These are phyloP conservation scores for Actinia equina DNA, from an alignment of 64 coral and sea anemone species.

Conservation along the genomic window DNA sequence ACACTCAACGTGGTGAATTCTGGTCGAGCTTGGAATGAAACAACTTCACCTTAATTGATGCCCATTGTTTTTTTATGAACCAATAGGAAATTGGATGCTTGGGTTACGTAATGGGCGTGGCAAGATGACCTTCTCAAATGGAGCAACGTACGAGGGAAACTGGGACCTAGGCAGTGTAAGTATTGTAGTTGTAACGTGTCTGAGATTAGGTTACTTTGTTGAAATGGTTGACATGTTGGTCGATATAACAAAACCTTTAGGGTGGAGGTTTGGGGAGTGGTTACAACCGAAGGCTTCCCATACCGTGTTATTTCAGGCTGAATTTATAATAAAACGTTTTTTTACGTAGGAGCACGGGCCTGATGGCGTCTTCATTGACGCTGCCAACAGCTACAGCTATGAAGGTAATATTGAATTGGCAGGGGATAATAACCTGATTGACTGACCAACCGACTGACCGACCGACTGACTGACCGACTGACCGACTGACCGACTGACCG, in stretches of 20 bases:
- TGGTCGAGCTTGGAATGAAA: no score
- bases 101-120: conserved; percentile 48
- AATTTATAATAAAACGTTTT: not conserved
- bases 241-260: no score
- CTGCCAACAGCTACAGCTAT: conserved; percentile 47
- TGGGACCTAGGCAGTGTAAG: conserved; percentile 58
- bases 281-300: no score
- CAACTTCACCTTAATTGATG: no score
- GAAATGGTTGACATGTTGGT: not conserved
- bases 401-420: conserved; percentile 36
- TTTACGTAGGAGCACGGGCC: conserved; percentile 40
- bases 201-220: not conserved
- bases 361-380: conserved; percentile 48
- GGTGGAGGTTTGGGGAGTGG: no score
- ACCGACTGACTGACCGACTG: no score
- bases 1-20: no score
- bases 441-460: no score
- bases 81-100: conserved; percentile 51
- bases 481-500: no score
- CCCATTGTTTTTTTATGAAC: not conserved
- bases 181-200: not conserved
- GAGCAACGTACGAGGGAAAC: conserved; percentile 40
- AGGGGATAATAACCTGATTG: no score
- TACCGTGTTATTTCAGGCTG: no score
- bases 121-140: conserved; percentile 26